These are phyloP conservation scores for Diceros bicornis DNA, from an alignment of 2,797 vertebrate genomes.

Conservation along the genomic window DNA sequence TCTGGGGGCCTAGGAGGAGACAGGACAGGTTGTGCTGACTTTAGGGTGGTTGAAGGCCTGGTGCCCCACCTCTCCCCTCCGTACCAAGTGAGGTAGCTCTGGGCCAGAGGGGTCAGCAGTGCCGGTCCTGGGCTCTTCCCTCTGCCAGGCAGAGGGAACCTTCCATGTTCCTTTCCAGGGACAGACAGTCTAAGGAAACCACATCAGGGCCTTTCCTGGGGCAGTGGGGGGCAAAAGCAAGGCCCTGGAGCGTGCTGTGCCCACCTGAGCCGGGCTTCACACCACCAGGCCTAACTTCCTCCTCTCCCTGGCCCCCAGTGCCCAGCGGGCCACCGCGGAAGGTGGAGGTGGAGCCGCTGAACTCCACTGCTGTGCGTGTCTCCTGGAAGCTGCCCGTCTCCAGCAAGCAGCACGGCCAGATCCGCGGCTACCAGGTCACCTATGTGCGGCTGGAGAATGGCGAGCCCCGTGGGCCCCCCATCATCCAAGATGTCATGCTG, in stretches of 20 bases:
- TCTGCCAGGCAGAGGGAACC: background rate
- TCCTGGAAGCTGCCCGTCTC: slow-evolving; percentile 96
- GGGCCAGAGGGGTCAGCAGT: background rate
- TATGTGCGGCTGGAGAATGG: slow-evolving; percentile 95
- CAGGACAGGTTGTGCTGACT: background rate
- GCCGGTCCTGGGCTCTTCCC: background rate
- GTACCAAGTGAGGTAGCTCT: background rate
- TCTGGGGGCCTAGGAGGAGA: background rate
- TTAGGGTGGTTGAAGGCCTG: background rate
- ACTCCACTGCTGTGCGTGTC: slow-evolving; percentile 95
- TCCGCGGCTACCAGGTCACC: slow-evolving; percentile 96
- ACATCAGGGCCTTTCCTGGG: background rate
- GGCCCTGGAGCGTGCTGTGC: background rate
- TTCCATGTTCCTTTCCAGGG: background rate
- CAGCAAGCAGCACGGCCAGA: slow-evolving; percentile 96
- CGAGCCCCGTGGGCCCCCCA: slow-evolving; percentile 94
- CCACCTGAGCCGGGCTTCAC: background rate
- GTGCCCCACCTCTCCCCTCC: background rate
- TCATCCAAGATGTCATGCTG: slow-evolving; percentile 94
- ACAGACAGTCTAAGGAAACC: background rate
- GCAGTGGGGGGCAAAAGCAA: background rate
- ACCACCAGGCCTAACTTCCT: background rate
- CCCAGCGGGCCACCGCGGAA: slow-evolving; percentile 94
- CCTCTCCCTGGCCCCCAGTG: slow-evolving; percentile 88
- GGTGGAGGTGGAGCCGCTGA: slow-evolving; percentile 95